phyloP scores from a whole-genome alignment of 2,797 vertebrate species.

The Coreius guichenoti region DNA sequence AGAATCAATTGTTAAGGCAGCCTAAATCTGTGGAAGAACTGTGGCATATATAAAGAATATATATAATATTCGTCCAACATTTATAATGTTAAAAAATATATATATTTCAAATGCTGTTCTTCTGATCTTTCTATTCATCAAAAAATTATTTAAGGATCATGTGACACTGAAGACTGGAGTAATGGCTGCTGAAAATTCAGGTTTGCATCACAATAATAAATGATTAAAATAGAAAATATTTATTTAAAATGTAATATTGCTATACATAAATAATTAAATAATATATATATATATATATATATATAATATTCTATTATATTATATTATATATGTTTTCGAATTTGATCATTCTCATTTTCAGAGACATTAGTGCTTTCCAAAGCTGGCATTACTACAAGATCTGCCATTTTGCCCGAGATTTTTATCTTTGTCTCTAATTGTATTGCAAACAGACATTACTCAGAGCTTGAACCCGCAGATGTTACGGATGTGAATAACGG shows the following conservation, averaged over 20 bases:
- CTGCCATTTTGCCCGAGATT: neutral
- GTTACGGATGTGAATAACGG: constrained; percentile 44
- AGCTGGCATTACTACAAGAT: neutral
- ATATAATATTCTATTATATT: too few relatives aligned
- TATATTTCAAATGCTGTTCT: neutral
- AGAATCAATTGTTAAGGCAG: neutral
- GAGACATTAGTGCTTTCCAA: neutral
- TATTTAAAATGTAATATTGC: too few relatives aligned
- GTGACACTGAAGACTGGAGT: too few relatives aligned
- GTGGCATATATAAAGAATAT: neutral
- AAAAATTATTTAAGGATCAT: too few relatives aligned
- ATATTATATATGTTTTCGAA: neutral
- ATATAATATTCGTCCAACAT: neutral
- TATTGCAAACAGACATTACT: constrained; percentile 51
- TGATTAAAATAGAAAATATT: too few relatives aligned
- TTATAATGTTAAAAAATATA: neutral
- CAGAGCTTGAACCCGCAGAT: constrained; percentile 38
- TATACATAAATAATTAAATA: too few relatives aligned
- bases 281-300: neutral
- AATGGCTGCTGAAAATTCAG: too few relatives aligned
- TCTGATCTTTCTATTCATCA: neutral
- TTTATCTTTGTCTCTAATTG: constrained; percentile 45
- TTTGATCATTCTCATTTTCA: neutral
- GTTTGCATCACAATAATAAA: too few relatives aligned
- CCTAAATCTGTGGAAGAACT: neutral